Evolutionary conservation across 2,113 vertebrate genomes (phyloP).

Genomic region (Festucalex cinctus): DNA sequence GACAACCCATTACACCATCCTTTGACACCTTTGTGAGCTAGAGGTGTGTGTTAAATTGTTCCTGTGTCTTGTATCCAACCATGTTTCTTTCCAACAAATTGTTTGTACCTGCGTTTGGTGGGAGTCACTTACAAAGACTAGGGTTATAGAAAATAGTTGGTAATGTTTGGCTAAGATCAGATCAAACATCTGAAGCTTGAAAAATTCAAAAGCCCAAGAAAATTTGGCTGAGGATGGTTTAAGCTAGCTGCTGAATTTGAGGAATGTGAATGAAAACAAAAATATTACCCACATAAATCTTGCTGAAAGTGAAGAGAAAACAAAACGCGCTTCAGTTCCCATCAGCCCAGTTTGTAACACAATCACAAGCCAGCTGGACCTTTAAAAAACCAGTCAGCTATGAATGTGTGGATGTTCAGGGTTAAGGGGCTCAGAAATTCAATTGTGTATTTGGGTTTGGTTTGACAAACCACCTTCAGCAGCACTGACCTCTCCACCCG

Average conservation of each 20-base stretch:
- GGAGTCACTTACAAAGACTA: too few relatives aligned
- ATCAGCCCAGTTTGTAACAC: conserved; percentile 42
- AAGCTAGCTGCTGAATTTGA: conserved; percentile 27
- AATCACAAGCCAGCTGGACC: conserved; percentile 56
- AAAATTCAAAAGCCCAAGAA: conserved; percentile 7
- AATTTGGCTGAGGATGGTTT: neutral
- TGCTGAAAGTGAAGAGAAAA: conserved; percentile 42
- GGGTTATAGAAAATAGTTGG: too few relatives aligned
- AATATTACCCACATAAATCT: conserved; percentile 35
- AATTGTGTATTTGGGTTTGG: conserved; percentile 58
- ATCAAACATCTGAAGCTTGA: conserved; percentile 29
- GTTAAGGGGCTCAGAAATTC: conserved; percentile 35
- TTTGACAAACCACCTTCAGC: conserved; percentile 35
- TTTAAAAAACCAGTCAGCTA: conserved; percentile 54
- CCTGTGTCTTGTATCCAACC: neutral
- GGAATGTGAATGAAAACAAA: conserved; percentile 32
- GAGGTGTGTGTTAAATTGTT: neutral
- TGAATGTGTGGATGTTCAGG: conserved; percentile 13
- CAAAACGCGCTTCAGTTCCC: conserved; percentile 38
- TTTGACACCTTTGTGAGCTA: neutral
- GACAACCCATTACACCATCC: neutral
- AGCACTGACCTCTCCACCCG: conserved; percentile 33
- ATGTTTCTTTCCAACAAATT: too few relatives aligned
- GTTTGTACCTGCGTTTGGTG: neutral
- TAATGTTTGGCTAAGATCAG: neutral